These are phyloP conservation scores for Muscina levida DNA, from an alignment of 2,888 invertebrate genomes.

Conservation along the genomic window DNA sequence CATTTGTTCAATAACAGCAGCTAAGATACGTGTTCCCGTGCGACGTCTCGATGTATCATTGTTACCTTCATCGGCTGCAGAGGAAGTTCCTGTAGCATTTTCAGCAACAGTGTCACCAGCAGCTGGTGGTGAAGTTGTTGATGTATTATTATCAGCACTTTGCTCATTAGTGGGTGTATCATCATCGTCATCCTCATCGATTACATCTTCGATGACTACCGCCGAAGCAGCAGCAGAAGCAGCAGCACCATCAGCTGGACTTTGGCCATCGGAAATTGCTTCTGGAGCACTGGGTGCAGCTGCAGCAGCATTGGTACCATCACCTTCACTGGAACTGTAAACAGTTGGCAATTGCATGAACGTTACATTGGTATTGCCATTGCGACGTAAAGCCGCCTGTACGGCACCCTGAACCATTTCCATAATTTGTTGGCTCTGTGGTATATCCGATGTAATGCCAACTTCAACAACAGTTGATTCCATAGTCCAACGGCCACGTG, in stretches of 20 bases:
- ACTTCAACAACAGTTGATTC: conserved; percentile 80
- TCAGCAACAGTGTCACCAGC: conserved; percentile 35
- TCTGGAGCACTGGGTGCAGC: conserved; percentile 33
- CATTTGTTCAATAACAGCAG: conserved; percentile 77
- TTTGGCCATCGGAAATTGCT: conserved; percentile 20
- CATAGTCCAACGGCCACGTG: conserved; percentile 80
- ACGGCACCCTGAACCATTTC: conserved; percentile 79
- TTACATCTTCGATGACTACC: conserved; percentile 73
- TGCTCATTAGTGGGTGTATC: conserved; percentile 61
- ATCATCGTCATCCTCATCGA: conserved; percentile 72
- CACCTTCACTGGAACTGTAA: conserved; percentile 73
- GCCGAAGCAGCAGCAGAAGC: conserved; percentile 67
- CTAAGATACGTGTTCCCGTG: conserved; percentile 77
- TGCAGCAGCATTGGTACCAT: conserved; percentile 54
- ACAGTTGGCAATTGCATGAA: conserved; percentile 78
- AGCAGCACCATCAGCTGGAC: conserved; percentile 25
- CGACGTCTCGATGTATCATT: conserved; percentile 72
- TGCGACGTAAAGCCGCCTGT: conserved; percentile 77
- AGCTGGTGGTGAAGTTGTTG: conserved; percentile 30
- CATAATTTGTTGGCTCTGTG: conserved; percentile 78
- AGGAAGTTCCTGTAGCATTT: conserved; percentile 41
- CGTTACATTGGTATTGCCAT: conserved; percentile 77
- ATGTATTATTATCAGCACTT: conserved; percentile 45
- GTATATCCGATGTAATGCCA: conserved; percentile 79
- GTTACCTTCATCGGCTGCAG: conserved; percentile 55